Base-by-base conservation (phyloP, 2,797 vertebrate species). In the Corythornis leucogaster region DNA sequence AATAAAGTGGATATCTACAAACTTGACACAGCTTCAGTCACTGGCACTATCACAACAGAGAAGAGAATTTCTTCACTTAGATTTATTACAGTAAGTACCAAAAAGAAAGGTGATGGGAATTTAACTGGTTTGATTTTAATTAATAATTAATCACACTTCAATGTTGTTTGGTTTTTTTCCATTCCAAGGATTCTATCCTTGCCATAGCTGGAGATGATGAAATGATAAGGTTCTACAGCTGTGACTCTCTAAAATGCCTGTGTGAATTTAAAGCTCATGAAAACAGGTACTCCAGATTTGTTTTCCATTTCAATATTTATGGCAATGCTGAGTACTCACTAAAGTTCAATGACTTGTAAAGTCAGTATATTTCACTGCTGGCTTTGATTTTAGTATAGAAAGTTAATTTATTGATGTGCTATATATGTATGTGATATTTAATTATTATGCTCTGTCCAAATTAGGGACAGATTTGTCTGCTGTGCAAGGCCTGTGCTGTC, bases 231-330 rank as follows among this genome's bases (percentile, higher is more conserved):
- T 84, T 99, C 30, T 99, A 98, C 96, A 98, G 98, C 75, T 96
- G 98, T 40, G 95, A 94, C 42, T 98, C 98, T 53, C 95, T 97
- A 66, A 95, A 95, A 63, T 98, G 98, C 75, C 80, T 99, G 35
- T 98, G 98, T 96, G 98, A 99, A 96, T 99, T 99, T 96, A 98
- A 98, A 96, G 99, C 99, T 92, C 99, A 99, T 83, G 98, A 99
- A 93, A 99, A 98, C 94, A 99, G 99, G 99, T 99, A 96, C 87
- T 81, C 80, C 84, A 0, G 81, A 43, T 92, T 82, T 90, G 25
- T 75, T 84, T 74, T 55, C 62, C 75, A 3, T 71, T 91, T 85
- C 75, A 80, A 66, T 82, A 89, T 76, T 78, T 80, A 71, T 21
- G 14, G 35, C 24, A 82, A 11, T 71, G 18, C 50, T 71, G 35